phyloP scores from a whole-genome alignment of 1,140 invertebrate genomes.

The Papilio aristodemus region DNA sequence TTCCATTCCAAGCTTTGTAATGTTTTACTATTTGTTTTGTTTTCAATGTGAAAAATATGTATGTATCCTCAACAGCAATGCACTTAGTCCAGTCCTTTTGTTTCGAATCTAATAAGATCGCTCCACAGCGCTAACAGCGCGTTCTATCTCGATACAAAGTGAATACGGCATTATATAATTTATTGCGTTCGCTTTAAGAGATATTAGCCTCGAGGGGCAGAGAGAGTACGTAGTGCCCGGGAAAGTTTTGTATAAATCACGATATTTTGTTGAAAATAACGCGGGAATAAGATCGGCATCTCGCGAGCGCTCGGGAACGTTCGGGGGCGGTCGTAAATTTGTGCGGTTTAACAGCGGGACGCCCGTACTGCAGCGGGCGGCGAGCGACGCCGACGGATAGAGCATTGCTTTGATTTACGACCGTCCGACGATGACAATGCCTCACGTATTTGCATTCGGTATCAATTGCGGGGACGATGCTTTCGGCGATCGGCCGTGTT shows the following conservation, averaged over 20 bases:
- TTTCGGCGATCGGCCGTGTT: slow-evolving; percentile 24
- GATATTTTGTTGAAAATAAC: slow-evolving; percentile 77
- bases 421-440: slow-evolving; percentile 52
- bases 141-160: slow-evolving; percentile 18
- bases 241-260: slow-evolving; percentile 73
- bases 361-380: slow-evolving; percentile 48
- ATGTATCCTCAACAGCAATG: not conserved
- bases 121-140: not conserved
- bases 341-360: slow-evolving; percentile 73
- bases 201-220: slow-evolving; percentile 39
- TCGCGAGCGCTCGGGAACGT: slow-evolving; percentile 56
- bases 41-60: not conserved
- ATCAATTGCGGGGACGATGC: slow-evolving; percentile 41
- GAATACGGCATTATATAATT: slow-evolving; percentile 34
- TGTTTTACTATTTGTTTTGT: too few relatives aligned
- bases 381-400: slow-evolving; percentile 63
- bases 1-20: too few relatives aligned
- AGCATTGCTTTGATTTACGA: slow-evolving; percentile 68
- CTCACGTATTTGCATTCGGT: slow-evolving; percentile 47
- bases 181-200: slow-evolving; percentile 38
- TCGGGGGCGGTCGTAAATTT: slow-evolving; percentile 76
- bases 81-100: not conserved
- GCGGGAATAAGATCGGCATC: slow-evolving; percentile 68
- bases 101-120: slow-evolving; percentile 29
- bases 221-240: slow-evolving; percentile 17